phyloP scores from a whole-genome alignment of 2,888 invertebrate species.

The Drosophila maculinotata region DNA sequence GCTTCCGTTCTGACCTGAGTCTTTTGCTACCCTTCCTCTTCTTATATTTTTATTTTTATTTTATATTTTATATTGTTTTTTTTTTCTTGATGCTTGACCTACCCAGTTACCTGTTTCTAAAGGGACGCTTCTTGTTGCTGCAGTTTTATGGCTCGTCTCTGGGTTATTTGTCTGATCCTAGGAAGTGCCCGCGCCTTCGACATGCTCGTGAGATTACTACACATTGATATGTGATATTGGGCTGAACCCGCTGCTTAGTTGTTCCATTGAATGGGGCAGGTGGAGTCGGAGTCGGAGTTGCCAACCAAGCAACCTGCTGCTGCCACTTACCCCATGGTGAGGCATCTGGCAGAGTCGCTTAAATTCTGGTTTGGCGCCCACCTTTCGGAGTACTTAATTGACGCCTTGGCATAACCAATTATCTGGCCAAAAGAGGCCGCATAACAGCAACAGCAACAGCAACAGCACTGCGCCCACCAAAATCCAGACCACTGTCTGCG shows the following conservation, averaged over 20 bases:
- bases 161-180: slow-evolving; percentile 40
- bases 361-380: slow-evolving; percentile 40
- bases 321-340: slow-evolving; percentile 28
- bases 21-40: slow-evolving; percentile 20
- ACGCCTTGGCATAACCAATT: slow-evolving; percentile 71
- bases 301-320: slow-evolving; percentile 20
- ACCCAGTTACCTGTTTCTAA: slow-evolving; percentile 17
- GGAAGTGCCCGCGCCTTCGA: too few species aligned
- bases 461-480: not conserved
- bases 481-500: slow-evolving; percentile 11
- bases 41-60: not conserved
- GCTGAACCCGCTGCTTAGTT: not conserved
- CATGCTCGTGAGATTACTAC: slow-evolving; percentile 44
- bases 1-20: slow-evolving; percentile 42
- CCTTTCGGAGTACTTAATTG: slow-evolving; percentile 69
- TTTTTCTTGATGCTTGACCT: slow-evolving; percentile 30
- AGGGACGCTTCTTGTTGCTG: slow-evolving; percentile 15
- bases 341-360: slow-evolving; percentile 10
- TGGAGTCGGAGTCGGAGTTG: not conserved
- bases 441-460: slow-evolving; percentile 1
- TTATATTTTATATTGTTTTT: not conserved
- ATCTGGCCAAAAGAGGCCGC: slow-evolving; percentile 41
- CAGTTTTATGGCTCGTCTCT: slow-evolving; percentile 22
- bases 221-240: slow-evolving; percentile 15
- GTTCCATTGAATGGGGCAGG: not conserved